A percentile compares a stretch with the other conserved stretches of the same genome.
phyloP scores from a whole-genome alignment of 1,140 invertebrate species.

The Ladona fulva region DNA sequence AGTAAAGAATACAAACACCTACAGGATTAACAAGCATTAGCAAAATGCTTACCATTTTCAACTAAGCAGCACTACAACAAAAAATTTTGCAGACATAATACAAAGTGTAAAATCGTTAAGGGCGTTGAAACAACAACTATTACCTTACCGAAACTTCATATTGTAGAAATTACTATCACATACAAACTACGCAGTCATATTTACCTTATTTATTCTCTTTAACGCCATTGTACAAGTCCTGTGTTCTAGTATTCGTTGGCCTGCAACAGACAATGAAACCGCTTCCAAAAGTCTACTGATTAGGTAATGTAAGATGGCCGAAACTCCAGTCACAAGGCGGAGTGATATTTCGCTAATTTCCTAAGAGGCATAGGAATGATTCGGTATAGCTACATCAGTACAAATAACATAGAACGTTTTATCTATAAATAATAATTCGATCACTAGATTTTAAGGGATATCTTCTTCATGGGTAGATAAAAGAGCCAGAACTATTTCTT shows the following conservation, averaged over 20 bases:
- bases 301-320: conserved; percentile 8
- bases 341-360: background rate
- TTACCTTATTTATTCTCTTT: background rate
- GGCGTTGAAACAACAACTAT: background rate
- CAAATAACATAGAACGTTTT: no score
- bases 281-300: conserved; percentile 9
- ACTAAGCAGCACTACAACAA: background rate
- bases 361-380: background rate
- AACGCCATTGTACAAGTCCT: background rate
- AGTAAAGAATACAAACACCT: no score
- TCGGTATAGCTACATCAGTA: no score
- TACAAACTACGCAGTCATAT: background rate
- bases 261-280: background rate
- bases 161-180: background rate
- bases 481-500: background rate
- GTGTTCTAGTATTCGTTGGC: background rate
- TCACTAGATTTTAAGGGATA: no score
- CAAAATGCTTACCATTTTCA: no score
- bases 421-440: no score
- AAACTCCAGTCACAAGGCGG: background rate
- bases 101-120: background rate
- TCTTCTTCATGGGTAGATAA: no score
- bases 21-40: no score
- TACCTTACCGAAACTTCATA: background rate
- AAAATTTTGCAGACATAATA: background rate